Evolutionary conservation across 2,113 vertebrate species (phyloP), one percentile per base, ranked within the genome.

Genomic region (Pangasianodon hypophthalmus): DNA sequence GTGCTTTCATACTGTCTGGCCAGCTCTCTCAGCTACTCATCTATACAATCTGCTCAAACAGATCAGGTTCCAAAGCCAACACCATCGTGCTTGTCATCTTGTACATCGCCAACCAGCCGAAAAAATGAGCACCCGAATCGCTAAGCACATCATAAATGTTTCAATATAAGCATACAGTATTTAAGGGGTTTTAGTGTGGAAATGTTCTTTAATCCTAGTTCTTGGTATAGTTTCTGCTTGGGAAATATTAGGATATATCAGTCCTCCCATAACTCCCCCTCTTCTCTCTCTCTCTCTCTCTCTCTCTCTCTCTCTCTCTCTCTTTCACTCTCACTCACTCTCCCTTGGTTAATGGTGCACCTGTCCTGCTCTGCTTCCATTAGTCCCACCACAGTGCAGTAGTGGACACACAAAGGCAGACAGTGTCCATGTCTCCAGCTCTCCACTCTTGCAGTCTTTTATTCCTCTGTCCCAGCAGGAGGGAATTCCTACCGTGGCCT

Each of bases 401-500:
- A 26, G 52, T 64, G 64, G 84, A 85, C 69, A 89, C 88, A 93
- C 91, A 93, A 89, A 89, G 91, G 48, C 82, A 37, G 77, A 86
- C 93, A 93, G 91, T 90, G 90, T 89, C 67, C 88, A 89, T 93
- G 91, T 29, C 89, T 87, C 85, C 62, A 90, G 21, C 90, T 64
- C n/a, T 93, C 92, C 29, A 81, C 60, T 73, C 82, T 52, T 81
- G 88, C 90, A 62, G 7, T 94, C 87, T 90, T 89, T 91, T 92
- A 93, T 92, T 85, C 92, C 94, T 93, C 81, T 82, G 92, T 82
- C 91, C 87, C 94, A 92, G 95, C 94, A 93, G 94, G 94, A 96
- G 95, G 94, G 93, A 93, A 96, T 96, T 95, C 96, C 95, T 93
- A 91, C 91, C 90, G 8, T 88, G 19, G 37, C 93, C 92, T 91